Conservation (phyloP, 2,113 vertebrate genomes). For the Calidris pugnax region DNA sequence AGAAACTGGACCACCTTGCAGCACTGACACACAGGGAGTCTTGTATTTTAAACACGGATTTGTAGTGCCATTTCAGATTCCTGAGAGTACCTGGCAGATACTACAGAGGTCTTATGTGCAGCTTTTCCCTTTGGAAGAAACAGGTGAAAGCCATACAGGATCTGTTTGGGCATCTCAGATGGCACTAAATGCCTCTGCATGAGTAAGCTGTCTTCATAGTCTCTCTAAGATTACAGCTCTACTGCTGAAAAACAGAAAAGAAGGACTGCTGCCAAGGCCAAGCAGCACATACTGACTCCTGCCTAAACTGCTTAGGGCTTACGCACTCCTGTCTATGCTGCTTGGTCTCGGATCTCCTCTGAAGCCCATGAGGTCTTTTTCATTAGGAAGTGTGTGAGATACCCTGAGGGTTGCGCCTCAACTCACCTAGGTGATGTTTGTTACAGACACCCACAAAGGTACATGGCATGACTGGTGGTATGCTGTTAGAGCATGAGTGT, state of each 20-base stretch:
- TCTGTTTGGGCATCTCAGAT: background rate
- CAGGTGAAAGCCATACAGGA: background rate
- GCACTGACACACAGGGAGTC: background rate
- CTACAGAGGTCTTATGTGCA: background rate
- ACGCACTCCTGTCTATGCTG: background rate
- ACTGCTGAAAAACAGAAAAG: background rate
- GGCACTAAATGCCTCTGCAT: background rate
- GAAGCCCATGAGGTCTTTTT: background rate
- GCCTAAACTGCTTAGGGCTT: background rate
- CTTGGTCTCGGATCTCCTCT: background rate
- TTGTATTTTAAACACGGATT: background rate
- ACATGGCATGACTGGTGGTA: rapidly evolving
- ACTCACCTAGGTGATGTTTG: background rate
- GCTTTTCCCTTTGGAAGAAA: background rate
- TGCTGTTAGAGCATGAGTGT: background rate
- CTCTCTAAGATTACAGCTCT: background rate
- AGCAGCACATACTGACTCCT: background rate
- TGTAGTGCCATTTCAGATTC: background rate
- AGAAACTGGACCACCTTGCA: background rate
- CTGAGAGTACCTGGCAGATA: background rate
- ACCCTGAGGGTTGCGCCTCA: background rate
- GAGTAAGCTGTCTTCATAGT: background rate
- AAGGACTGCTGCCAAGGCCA: background rate
- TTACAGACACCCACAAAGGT: background rate
- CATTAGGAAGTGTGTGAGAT: background rate